These are phyloP conservation scores for Promerops cafer DNA, from an alignment of 2,113 vertebrate genomes.

Conservation along the genomic window DNA sequence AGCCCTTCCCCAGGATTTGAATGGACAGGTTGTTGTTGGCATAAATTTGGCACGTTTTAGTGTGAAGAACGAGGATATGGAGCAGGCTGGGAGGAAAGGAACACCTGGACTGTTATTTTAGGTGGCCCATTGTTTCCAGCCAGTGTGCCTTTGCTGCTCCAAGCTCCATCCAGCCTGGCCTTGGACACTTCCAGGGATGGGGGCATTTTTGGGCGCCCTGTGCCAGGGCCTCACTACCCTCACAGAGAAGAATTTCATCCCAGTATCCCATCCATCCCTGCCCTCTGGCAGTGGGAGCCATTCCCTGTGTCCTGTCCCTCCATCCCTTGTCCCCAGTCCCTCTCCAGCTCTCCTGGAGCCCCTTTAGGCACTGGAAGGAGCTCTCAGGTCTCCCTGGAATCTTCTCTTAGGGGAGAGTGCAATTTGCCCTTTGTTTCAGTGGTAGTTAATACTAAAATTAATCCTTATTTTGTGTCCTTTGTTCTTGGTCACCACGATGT, in stretches of 20 bases:
- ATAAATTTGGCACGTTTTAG: neutral
- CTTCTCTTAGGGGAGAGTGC: neutral
- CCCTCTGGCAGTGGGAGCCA: neutral
- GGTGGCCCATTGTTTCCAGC: neutral
- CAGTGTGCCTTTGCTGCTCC: neutral
- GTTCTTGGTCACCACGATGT: neutral
- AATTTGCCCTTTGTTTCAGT: neutral
- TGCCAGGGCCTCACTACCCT: neutral
- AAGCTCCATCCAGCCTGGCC: neutral
- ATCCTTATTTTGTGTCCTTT: neutral
- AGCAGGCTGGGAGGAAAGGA: neutral
- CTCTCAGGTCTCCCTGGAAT: neutral
- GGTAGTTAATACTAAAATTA: neutral
- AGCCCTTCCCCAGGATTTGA: neutral
- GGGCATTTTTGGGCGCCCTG: neutral
- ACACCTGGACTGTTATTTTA: neutral
- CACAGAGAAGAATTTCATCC: accelerated
- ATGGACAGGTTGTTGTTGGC: neutral
- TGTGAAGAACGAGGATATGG: neutral
- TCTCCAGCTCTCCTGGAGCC: neutral
- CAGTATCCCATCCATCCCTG: accelerated
- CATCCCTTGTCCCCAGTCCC: neutral
- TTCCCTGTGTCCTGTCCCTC: neutral
- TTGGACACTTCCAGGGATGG: neutral
- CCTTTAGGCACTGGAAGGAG: neutral